Conservation (phyloP, 2,888 invertebrate genomes). For the Pseudococcus viburni region DNA sequence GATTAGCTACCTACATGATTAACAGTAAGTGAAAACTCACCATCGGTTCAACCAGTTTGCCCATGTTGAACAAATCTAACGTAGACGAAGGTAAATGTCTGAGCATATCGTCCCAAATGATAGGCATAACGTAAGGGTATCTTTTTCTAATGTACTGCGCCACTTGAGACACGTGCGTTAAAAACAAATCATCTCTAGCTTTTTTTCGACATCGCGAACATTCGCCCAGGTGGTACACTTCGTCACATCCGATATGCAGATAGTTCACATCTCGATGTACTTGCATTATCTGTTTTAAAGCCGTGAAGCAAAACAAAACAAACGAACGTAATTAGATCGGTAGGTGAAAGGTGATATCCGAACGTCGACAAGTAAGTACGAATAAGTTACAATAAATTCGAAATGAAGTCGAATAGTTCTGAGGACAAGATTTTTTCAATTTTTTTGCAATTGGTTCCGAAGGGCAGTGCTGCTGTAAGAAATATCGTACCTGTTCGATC, state of each 20-base stretch:
- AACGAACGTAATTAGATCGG: too few relatives aligned
- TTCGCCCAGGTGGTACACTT: constrained; percentile 81
- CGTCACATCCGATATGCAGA: constrained; percentile 83
- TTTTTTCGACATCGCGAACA: constrained; percentile 76
- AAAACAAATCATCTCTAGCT: constrained; percentile 75
- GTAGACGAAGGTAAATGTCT: constrained; percentile 77
- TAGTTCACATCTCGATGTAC: constrained; percentile 72
- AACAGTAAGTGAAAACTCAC: constrained; percentile 69
- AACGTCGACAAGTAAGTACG: too few relatives aligned
- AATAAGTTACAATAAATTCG: too few relatives aligned
- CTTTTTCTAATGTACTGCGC: constrained; percentile 76
- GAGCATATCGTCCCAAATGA: constrained; percentile 89
- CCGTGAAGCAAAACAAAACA: too few relatives aligned
- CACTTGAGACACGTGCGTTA: constrained; percentile 77
- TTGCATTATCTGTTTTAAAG: constrained; percentile 70
- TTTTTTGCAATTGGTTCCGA: too few relatives aligned
- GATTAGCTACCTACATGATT: background rate
- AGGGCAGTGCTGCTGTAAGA: too few relatives aligned
- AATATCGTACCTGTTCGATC: constrained; percentile 80
- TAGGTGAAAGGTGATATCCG: too few relatives aligned
- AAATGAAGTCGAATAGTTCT: too few relatives aligned
- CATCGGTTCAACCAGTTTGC: constrained; percentile 82
- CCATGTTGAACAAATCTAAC: constrained; percentile 77
- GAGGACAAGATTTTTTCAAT: too few relatives aligned
- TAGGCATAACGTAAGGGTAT: constrained; percentile 76